Evolutionary conservation across 2,113 vertebrate genomes (phyloP).

Genomic region (Rhegmatorhina hoffmannsi): DNA sequence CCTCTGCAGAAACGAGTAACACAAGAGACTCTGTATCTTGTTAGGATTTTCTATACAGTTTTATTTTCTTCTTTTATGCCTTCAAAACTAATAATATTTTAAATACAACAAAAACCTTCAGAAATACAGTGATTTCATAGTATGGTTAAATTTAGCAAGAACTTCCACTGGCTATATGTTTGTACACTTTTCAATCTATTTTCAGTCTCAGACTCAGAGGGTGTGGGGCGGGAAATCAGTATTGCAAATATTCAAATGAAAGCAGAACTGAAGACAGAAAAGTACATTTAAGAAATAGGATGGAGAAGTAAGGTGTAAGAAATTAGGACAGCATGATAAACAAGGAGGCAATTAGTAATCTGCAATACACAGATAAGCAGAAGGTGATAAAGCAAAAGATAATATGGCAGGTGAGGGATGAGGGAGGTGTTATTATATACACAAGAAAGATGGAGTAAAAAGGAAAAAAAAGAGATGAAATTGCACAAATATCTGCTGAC

Average conservation of each 20-base stretch:
- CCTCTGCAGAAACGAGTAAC: not conserved
- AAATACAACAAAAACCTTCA: not conserved
- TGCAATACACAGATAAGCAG: conserved; percentile 18
- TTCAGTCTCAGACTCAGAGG: not conserved
- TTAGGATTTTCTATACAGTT: not conserved
- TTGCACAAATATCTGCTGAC: conserved; percentile 26
- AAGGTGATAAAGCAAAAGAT: conserved; percentile 7
- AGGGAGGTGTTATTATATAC: not conserved
- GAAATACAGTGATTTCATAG: not conserved
- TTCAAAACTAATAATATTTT: not conserved
- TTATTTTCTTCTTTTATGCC: not conserved
- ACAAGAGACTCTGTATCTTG: not conserved
- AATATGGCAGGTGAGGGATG: conserved; percentile 40
- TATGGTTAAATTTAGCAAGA: not conserved
- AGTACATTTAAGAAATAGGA: not conserved
- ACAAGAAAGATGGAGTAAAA: not conserved
- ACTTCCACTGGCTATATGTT: not conserved
- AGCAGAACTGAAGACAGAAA: conserved; percentile 30
- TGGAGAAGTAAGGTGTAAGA: conserved; percentile 9
- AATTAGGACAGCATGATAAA: conserved; percentile 52
- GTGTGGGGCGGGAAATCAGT: not conserved
- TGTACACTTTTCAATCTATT: not conserved
- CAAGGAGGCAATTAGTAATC: conserved; percentile 53
- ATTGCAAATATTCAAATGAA: conserved; percentile 23
- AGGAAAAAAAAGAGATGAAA: not conserved